Conservation (phyloP, 2,113 vertebrate genomes). For the Notarius quadriscutis region DNA sequence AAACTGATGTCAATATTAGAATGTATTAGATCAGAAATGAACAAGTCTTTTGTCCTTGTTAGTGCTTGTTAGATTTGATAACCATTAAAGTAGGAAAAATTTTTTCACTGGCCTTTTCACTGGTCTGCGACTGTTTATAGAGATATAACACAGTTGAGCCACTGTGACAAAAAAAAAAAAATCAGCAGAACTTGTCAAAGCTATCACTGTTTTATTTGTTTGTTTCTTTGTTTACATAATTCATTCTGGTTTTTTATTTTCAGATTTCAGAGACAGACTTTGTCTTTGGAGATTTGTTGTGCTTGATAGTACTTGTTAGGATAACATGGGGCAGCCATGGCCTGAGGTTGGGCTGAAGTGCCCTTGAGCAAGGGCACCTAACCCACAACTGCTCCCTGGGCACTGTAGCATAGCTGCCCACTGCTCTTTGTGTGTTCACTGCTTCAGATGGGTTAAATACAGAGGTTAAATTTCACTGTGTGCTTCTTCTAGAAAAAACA, state of each 20-base stretch:
- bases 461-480: no score
- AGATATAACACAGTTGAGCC: not conserved
- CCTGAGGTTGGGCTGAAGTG: no score
- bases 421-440: no score
- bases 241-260: conserved; percentile 18
- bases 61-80: not conserved
- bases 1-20: not conserved
- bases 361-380: no score
- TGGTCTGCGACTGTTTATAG: not conserved
- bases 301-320: not conserved
- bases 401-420: no score
- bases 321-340: no score
- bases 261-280: not conserved
- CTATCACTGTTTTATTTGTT: not conserved
- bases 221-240: not conserved
- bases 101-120: not conserved
- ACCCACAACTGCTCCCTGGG: no score
- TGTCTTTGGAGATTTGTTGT: not conserved
- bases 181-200: not conserved
- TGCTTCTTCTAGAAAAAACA: no score
- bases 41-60: not conserved
- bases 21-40: not conserved
- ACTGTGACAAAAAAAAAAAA: not conserved
- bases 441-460: no score
- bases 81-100: not conserved